These are phyloP conservation scores for Drosophila baimaii DNA, from an alignment of 1,140 invertebrate genomes.

Conservation along the genomic window DNA sequence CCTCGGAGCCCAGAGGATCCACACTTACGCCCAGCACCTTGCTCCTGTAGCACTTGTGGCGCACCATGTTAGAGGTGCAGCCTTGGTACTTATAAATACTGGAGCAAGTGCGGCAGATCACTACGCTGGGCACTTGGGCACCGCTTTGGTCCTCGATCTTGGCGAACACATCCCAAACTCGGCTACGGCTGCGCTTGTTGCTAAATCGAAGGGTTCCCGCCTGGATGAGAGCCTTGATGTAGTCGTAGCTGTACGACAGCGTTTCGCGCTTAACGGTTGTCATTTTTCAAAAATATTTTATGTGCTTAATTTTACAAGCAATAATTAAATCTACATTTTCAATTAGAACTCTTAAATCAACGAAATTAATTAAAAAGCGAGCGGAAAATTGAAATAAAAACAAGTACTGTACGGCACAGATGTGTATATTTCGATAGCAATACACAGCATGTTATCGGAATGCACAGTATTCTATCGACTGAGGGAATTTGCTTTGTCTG, in stretches of 20 bases:
- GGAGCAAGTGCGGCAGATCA: constrained; percentile 27
- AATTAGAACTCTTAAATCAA: background rate
- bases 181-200: constrained; percentile 26
- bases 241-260: constrained; percentile 3
- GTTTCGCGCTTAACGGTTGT: background rate
- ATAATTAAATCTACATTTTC: no score
- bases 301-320: background rate
- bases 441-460: background rate
- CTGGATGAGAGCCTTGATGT: constrained; percentile 17
- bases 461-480: background rate
- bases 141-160: constrained; percentile 23
- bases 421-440: background rate
- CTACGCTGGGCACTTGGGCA: constrained; percentile 1
- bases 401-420: background rate
- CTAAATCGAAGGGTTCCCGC: constrained; percentile 13
- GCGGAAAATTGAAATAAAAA: background rate
- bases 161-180: constrained; percentile 38
- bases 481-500: background rate
- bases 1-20: constrained; percentile 3
- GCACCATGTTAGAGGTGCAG: constrained; percentile 24
- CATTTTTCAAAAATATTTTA: background rate
- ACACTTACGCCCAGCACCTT: no score
- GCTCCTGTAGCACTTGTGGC: constrained; percentile 34
- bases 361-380: background rate
- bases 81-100: constrained; percentile 29